Evolutionary conservation across 2,113 vertebrate species (phyloP).

Genomic region (Phalacrocorax pelagicus): DNA sequence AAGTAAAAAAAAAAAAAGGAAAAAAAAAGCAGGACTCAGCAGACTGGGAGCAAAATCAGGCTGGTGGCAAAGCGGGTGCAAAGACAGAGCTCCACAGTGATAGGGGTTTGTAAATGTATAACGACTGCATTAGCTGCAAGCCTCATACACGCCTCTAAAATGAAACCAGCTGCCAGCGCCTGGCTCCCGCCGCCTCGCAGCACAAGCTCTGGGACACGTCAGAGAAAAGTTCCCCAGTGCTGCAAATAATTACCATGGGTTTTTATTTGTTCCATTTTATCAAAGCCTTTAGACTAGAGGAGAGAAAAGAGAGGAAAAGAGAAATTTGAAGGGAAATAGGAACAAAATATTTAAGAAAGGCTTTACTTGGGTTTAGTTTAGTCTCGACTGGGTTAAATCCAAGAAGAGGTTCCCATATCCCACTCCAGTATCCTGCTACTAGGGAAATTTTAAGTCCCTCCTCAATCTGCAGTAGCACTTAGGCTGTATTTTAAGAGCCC

Average conservation of each 20-base stretch:
- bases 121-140: constrained; percentile 65
- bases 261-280: not conserved
- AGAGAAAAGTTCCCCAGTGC: not conserved
- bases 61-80: not conserved
- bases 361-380: not conserved
- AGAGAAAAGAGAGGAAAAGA: not conserved
- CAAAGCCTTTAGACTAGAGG: not conserved
- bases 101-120: constrained; percentile 5
- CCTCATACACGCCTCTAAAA: constrained; percentile 75
- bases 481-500: not conserved
- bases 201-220: constrained; percentile 35
- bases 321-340: not conserved
- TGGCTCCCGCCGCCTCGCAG: constrained; percentile 15
- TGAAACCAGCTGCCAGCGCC: constrained; percentile 80
- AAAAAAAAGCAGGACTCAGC: not conserved
- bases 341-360: not conserved
- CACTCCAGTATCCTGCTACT: not conserved
- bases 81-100: not conserved
- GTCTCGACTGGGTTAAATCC: not conserved
- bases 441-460: not conserved
- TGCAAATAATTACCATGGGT: constrained; percentile 41
- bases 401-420: not conserved
- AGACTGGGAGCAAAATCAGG: not conserved
- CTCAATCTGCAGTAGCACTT: not conserved
- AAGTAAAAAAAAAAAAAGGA: not conserved